These are phyloP conservation scores for Calcarius ornatus DNA, from an alignment of 2,113 vertebrate genomes.

Conservation along the genomic window DNA sequence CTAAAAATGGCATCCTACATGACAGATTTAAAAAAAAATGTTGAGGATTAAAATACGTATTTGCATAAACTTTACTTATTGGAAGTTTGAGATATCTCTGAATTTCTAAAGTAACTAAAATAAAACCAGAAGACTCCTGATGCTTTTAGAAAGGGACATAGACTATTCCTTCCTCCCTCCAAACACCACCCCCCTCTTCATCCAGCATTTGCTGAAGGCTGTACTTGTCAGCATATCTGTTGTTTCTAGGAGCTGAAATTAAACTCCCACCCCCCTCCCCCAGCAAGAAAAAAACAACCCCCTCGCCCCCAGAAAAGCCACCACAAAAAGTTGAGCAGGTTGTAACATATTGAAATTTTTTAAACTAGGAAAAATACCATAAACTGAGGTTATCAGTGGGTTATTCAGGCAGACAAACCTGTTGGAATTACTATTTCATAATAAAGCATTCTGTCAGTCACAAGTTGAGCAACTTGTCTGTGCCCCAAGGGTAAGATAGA, in stretches of 20 bases:
- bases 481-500: background rate
- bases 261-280: background rate
- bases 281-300: too few relatives aligned
- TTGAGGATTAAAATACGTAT: background rate
- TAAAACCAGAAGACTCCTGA: background rate
- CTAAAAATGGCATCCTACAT: constrained; percentile 4
- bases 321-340: background rate
- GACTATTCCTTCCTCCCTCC: background rate
- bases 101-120: background rate
- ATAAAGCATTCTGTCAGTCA: background rate
- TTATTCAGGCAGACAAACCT: background rate
- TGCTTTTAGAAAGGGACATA: background rate
- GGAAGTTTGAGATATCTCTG: background rate
- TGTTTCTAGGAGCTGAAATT: background rate
- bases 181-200: background rate
- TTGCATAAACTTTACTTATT: background rate
- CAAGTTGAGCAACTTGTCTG: background rate
- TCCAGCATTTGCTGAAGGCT: background rate
- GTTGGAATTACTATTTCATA: background rate
- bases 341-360: background rate
- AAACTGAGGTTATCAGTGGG: background rate
- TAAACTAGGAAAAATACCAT: background rate
- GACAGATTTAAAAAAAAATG: background rate
- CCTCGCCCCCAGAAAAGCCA: accelerated
- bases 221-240: background rate